Conservation (phyloP, 2,113 vertebrate species). For the Malurus cyaneus region DNA sequence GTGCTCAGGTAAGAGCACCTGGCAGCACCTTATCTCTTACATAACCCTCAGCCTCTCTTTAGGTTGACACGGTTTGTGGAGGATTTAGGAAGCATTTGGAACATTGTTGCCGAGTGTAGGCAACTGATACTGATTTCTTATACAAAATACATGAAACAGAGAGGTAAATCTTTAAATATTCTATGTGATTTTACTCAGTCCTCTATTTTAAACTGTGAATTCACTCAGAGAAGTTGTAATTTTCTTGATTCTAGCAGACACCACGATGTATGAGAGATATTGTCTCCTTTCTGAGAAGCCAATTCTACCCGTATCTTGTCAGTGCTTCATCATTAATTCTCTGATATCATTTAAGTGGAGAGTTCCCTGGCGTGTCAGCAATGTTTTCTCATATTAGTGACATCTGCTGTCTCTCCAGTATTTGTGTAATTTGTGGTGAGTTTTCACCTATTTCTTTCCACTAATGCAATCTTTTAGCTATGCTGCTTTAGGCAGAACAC, state of each 20-base stretch:
- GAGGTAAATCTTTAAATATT: background rate
- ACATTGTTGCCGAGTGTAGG: background rate
- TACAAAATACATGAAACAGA: background rate
- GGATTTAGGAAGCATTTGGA: background rate
- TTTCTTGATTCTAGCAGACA: background rate
- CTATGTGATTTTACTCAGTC: background rate
- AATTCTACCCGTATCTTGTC: background rate
- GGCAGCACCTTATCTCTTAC: background rate
- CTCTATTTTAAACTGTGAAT: background rate
- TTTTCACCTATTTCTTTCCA: background rate
- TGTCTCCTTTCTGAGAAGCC: background rate
- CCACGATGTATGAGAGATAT: fast-evolving
- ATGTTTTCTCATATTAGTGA: background rate
- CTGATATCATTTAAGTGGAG: background rate
- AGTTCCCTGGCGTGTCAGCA: background rate
- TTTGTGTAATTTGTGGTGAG: background rate
- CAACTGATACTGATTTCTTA: background rate
- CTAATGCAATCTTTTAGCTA: background rate
- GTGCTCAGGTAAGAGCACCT: background rate
- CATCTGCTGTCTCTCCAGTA: background rate
- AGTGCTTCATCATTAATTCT: background rate
- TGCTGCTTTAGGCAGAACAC: background rate
- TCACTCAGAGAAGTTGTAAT: background rate
- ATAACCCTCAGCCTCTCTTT: background rate
- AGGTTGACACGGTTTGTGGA: background rate